Percentiles rank a stretch among this genome's conserved stretches.
Conservation (phyloP, 2,888 invertebrate species). For the Caenorhabditis japonica region DNA sequence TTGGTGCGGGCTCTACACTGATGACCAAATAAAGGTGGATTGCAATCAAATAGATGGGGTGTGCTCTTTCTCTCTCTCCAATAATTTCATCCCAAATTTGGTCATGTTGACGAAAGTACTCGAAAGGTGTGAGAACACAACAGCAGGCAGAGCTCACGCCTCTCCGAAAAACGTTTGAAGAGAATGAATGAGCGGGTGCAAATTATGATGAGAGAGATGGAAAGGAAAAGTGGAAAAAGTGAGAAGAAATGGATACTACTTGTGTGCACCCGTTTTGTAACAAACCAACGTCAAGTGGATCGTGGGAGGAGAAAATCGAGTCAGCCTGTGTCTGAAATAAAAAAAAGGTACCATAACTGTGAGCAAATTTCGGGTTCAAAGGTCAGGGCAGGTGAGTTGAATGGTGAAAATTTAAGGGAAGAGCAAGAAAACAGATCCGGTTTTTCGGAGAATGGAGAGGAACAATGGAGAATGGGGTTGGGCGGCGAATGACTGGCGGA, state of each 20-base stretch:
- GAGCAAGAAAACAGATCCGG: slow-evolving; percentile 30
- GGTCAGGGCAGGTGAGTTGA: slow-evolving; percentile 25
- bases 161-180: slow-evolving; percentile 32
- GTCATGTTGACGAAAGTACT: slow-evolving; percentile 52
- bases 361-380: slow-evolving; percentile 6
- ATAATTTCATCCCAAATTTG: slow-evolving; percentile 35
- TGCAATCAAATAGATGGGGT: slow-evolving; percentile 22
- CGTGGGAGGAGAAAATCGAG: slow-evolving; percentile 10
- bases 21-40: slow-evolving; percentile 44
- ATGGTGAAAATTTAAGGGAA: neutral
- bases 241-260: neutral
- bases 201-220: too few species aligned
- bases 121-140: slow-evolving; percentile 55
- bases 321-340: slow-evolving; percentile 37
- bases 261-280: slow-evolving; percentile 35
- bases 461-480: slow-evolving; percentile 26
- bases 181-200: neutral
- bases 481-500: too few species aligned
- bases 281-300: slow-evolving; percentile 45
- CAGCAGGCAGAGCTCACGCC: slow-evolving; percentile 39
- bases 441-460: slow-evolving; percentile 8
- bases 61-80: slow-evolving; percentile 3
- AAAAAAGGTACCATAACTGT: slow-evolving; percentile 9
- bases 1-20: slow-evolving; percentile 8
- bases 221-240: slow-evolving; percentile 9